Percentiles rank a stretch among this genome's conserved stretches.
Conservation (phyloP, 2,797 vertebrate species). For the Pantherophis alleghaniensis region DNA sequence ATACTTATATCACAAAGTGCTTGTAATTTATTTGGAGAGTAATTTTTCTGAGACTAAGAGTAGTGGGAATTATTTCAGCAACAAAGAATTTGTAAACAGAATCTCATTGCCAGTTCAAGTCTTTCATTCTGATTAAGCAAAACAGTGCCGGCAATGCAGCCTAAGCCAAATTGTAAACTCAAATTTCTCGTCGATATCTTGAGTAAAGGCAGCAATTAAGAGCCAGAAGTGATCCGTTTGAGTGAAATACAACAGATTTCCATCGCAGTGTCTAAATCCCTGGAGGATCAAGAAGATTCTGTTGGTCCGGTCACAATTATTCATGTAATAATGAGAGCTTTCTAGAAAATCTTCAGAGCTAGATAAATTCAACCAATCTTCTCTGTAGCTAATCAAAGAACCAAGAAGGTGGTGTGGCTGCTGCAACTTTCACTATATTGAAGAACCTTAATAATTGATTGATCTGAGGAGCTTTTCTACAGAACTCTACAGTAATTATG, state of each 20-base stretch:
- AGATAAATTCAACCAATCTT: background rate
- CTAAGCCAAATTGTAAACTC: constrained; percentile 11
- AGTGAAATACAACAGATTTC: constrained; percentile 18
- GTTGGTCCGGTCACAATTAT: background rate
- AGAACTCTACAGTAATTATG: background rate
- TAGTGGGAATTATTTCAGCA: constrained; percentile 30
- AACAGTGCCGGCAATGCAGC: constrained; percentile 12
- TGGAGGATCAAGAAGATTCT: background rate
- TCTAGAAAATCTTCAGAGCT: background rate
- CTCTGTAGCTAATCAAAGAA: constrained; percentile 18
- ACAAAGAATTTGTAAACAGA: constrained; percentile 40
- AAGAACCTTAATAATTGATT: background rate
- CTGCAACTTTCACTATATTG: background rate
- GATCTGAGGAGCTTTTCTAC: background rate
- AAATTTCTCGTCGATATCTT: background rate
- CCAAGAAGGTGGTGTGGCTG: background rate
- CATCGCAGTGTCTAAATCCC: constrained; percentile 12
- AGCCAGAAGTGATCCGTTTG: constrained; percentile 2
- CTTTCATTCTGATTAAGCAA: constrained; percentile 14
- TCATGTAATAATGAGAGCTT: background rate
- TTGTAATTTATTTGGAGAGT: constrained; percentile 18
- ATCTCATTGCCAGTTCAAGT: background rate
- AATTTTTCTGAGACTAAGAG: background rate
- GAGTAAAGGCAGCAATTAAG: constrained; percentile 24
- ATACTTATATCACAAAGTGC: constrained; percentile 1